phyloP scores from a whole-genome alignment of 37 sponge, comb jelly and placozoan genomes.

The Axinella damicornis region DNA sequence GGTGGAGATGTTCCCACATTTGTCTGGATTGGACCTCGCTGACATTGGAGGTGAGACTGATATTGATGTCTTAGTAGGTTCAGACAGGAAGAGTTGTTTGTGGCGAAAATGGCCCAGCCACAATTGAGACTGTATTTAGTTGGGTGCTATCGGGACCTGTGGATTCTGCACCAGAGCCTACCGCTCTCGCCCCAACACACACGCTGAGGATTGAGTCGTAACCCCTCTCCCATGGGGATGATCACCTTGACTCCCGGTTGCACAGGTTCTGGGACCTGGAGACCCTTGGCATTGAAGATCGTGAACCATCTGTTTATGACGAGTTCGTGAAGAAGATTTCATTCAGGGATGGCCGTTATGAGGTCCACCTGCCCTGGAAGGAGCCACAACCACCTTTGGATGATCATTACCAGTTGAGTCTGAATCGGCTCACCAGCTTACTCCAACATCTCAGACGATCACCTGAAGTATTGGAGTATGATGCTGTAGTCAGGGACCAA shows the following conservation, averaged over 20 bases:
- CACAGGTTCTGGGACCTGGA: constrained; percentile 15
- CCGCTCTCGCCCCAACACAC: constrained; percentile 19
- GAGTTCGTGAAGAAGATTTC: not conserved
- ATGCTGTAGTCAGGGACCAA: constrained; percentile 3
- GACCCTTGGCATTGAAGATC: not conserved
- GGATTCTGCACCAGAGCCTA: not conserved
- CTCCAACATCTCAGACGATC: constrained; percentile 8
- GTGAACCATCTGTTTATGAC: constrained; percentile 6
- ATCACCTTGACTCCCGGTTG: constrained; percentile 22
- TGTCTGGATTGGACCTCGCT: constrained; percentile 33
- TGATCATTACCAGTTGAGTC: constrained; percentile 26
- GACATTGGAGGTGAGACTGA: not conserved
- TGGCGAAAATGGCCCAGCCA: constrained; percentile 28
- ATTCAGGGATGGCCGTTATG: constrained; percentile 21
- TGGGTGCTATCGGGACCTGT: constrained; percentile 58
- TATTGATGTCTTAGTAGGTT: constrained; percentile 31
- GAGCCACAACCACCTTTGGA: constrained; percentile 13
- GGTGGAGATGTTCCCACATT: constrained; percentile 6
- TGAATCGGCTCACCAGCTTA: not conserved
- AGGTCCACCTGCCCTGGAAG: constrained; percentile 31
- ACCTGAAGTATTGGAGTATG: constrained; percentile 14
- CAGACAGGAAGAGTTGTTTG: constrained; percentile 41
- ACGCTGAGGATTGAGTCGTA: constrained; percentile 4
- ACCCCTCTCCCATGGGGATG: not conserved
- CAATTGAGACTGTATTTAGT: constrained; percentile 36